These are phyloP conservation scores for Chaetops frenatus DNA, from an alignment of 2,113 vertebrate genomes.

Conservation along the genomic window DNA sequence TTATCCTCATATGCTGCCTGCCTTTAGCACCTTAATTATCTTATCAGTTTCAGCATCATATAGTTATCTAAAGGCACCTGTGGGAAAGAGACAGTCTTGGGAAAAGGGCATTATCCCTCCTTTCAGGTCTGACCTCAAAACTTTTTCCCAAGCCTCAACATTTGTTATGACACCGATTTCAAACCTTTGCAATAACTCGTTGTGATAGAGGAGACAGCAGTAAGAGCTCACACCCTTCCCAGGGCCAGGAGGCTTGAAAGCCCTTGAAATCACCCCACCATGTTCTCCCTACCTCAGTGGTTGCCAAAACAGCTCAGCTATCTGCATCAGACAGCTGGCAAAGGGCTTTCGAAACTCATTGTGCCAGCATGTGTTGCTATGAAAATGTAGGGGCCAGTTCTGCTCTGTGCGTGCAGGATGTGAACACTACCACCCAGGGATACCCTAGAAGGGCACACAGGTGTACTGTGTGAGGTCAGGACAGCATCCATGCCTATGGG, in stretches of 20 bases:
- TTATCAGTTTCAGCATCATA: neutral
- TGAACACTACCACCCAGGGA: accelerated
- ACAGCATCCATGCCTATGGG: accelerated
- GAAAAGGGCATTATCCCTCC: neutral
- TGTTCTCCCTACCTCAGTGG: neutral
- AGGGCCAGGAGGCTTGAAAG: neutral
- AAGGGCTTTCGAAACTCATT: neutral
- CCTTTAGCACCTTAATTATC: neutral
- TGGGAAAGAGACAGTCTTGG: constrained; percentile 27
- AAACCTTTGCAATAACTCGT: neutral
- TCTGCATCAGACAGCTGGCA: neutral
- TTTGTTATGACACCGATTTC: neutral
- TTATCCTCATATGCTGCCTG: neutral
- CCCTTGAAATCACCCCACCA: neutral
- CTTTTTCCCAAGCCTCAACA: constrained; percentile 24
- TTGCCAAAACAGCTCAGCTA: neutral
- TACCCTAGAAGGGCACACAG: accelerated
- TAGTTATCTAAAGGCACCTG: constrained; percentile 11
- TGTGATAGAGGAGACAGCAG: neutral
- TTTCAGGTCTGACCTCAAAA: constrained; percentile 20
- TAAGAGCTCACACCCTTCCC: neutral
- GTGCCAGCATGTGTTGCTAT: neutral
- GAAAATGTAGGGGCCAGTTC: neutral
- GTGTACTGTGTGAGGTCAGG: accelerated
- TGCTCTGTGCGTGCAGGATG: neutral